Conservation (phyloP, 2,888 invertebrate species). For the Dichetophora obliterata region DNA sequence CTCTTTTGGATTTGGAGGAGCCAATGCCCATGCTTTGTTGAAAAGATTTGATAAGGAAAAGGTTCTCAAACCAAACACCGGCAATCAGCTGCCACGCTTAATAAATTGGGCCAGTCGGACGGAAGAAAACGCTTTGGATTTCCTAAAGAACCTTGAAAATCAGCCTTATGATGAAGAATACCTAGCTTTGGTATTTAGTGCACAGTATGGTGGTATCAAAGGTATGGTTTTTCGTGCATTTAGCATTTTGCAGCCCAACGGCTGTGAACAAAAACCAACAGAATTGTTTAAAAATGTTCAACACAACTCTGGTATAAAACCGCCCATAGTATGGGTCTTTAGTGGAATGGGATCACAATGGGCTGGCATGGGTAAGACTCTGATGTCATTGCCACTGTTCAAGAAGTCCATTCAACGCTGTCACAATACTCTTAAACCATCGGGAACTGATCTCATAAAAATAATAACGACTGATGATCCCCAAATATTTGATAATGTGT, state of each 20-base stretch:
- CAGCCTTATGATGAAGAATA: slow-evolving; percentile 76
- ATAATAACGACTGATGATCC: slow-evolving; percentile 77
- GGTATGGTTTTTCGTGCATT: slow-evolving; percentile 84
- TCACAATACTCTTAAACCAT: slow-evolving; percentile 73
- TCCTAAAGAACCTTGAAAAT: slow-evolving; percentile 76
- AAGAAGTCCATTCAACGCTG: slow-evolving; percentile 77
- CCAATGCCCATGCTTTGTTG: slow-evolving; percentile 69
- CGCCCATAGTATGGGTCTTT: slow-evolving; percentile 88
- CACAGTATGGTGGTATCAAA: slow-evolving; percentile 73
- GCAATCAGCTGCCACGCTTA: slow-evolving; percentile 79
- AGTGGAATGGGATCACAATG: slow-evolving; percentile 92
- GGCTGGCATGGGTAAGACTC: slow-evolving; percentile 84
- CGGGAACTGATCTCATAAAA: slow-evolving; percentile 76
- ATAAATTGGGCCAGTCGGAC: slow-evolving; percentile 84
- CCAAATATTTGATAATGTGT: slow-evolving; percentile 76
- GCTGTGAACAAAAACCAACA: slow-evolving; percentile 51
- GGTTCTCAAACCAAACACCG: slow-evolving; percentile 73
- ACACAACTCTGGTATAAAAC: slow-evolving; percentile 74
- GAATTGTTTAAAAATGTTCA: slow-evolving; percentile 72
- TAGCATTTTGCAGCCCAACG: slow-evolving; percentile 70
- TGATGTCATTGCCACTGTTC: slow-evolving; percentile 85
- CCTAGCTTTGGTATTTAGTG: slow-evolving; percentile 74
- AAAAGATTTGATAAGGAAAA: slow-evolving; percentile 58
- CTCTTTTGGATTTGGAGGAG: slow-evolving; percentile 95
- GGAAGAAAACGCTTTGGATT: slow-evolving; percentile 77